These are phyloP conservation scores for Semotilus atromaculatus DNA, from an alignment of 2,797 vertebrate genomes.

Conservation along the genomic window DNA sequence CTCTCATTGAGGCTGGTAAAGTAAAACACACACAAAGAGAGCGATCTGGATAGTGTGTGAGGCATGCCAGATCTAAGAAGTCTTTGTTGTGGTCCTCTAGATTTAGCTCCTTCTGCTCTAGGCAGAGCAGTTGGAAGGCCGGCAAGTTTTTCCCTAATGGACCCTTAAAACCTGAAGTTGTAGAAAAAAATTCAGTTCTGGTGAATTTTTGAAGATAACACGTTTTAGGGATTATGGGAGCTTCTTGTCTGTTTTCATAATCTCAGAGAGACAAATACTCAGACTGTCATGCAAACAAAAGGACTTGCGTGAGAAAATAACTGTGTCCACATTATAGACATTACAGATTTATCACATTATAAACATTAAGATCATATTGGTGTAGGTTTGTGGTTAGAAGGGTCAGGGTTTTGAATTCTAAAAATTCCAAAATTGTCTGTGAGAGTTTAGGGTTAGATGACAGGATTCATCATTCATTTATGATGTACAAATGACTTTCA, in stretches of 20 bases:
- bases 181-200: no score
- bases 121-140: background rate
- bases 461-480: background rate
- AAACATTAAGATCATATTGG: background rate
- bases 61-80: no score
- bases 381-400: background rate
- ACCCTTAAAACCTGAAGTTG: background rate
- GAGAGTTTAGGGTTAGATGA: background rate
- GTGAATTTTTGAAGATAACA: background rate
- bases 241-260: slow-evolving; percentile 1
- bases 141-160: background rate
- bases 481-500: slow-evolving; percentile 2
- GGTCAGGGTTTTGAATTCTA: background rate
- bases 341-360: background rate
- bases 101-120: background rate
- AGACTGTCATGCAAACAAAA: background rate
- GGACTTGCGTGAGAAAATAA: background rate
- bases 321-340: background rate
- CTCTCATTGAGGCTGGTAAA: background rate
- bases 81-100: background rate
- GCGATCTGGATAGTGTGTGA: background rate
- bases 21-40: background rate
- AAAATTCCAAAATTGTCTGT: background rate
- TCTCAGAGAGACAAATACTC: background rate
- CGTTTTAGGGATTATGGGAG: background rate